Evolutionary conservation across 2,888 invertebrate genomes (phyloP), one percentile per base, ranked within the genome.

Genomic region (Pandemis corylana): DNA sequence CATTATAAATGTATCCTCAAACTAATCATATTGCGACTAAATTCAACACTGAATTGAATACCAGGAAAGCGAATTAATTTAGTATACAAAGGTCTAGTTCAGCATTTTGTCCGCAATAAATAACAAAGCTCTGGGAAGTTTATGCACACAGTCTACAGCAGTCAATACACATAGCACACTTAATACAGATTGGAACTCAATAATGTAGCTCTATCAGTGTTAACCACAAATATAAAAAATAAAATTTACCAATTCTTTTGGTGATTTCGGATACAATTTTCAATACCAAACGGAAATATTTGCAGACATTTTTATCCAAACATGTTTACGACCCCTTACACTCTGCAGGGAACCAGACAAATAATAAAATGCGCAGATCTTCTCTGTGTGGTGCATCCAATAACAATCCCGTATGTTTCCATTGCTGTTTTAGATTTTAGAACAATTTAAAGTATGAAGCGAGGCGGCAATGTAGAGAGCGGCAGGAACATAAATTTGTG

Each of bases 341-440:
- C 80, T 81, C 90, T 80, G 87, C 87, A 83, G 89, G 90, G 86
- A 82, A 83, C 84, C 85, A 83, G 85, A 84, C 85, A 87, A 87
- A 82, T 87, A 89, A 88, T 84, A 86, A 88, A 89, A 87, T 84
- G 86, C 87, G 89, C 88, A 84, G 85, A 85, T 89, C 86, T 84
- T 85, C 85, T 76, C 84, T 84, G 85, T 85, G 87, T 84, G 87
- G 84, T 83, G 84, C 83, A 82, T 78, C 80, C 81, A 84, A 83
- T 84, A 87, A 86, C 83, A 85, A 82, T 79, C 67, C 72, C 80
- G 76, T 80, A 80, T 82, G 83, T 85, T 84, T 84, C 82, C 91
- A 91, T 83, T 89, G 86, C 89, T 78, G 82, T 75, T 77, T 87
- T 71, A n/a, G 56, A 76, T 77, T 10, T 13, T 51, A 62, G 20